Percentiles rank a stretch among this genome's conserved stretches.
phyloP scores from a whole-genome alignment of 2,797 vertebrate genomes.

The Adelosebastes latens region DNA sequence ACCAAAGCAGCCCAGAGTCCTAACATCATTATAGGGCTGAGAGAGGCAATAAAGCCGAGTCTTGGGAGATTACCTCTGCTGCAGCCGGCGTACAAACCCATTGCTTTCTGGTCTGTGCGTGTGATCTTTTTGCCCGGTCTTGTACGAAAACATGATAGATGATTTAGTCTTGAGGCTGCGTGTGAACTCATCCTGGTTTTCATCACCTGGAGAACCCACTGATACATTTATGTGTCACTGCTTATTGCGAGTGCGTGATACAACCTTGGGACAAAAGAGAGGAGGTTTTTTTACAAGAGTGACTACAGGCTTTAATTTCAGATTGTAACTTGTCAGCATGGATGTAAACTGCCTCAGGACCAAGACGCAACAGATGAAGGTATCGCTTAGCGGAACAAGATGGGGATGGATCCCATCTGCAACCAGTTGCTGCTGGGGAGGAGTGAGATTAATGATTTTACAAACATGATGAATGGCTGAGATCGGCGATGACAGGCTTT shows the following conservation, averaged over 20 bases:
- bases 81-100: conserved; percentile 69
- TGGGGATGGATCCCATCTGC: conserved; percentile 62
- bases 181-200: conserved; percentile 62
- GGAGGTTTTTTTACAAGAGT: neutral
- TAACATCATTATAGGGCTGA: conserved; percentile 83
- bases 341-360: conserved; percentile 30
- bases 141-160: conserved; percentile 74
- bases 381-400: conserved; percentile 49
- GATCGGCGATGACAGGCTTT: conserved; percentile 78
- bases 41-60: conserved; percentile 82
- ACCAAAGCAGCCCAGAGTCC: conserved; percentile 76
- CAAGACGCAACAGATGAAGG: conserved; percentile 51
- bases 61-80: conserved; percentile 80
- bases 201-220: conserved; percentile 61
- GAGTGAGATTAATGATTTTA: conserved; percentile 83
- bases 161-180: conserved; percentile 61
- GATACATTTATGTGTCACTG: conserved; percentile 56
- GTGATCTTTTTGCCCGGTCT: conserved; percentile 70
- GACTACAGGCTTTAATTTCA: conserved; percentile 58
- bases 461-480: conserved; percentile 83
- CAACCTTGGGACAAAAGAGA: conserved; percentile 31
- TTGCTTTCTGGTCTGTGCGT: conserved; percentile 61
- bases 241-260: conserved; percentile 33
- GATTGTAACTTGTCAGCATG: conserved; percentile 43
- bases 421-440: conserved; percentile 72